These are phyloP conservation scores for Cheilosia grossa DNA, from an alignment of 2,888 invertebrate species.

Conservation along the genomic window DNA sequence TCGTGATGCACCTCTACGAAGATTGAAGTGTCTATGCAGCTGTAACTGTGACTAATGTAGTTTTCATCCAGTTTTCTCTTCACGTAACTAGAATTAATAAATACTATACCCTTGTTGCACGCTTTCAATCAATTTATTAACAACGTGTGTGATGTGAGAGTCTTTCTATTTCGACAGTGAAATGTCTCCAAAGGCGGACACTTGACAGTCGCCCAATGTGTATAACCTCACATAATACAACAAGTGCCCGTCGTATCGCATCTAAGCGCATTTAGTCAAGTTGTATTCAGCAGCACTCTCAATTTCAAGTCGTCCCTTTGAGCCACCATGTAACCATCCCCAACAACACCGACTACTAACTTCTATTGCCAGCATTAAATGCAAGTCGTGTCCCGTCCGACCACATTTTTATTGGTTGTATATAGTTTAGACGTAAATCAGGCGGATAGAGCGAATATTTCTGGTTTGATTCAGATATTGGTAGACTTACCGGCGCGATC, in stretches of 20 bases:
- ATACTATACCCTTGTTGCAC: neutral
- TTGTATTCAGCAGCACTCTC: too few species aligned
- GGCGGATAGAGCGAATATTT: constrained; percentile 79
- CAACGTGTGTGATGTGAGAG: neutral
- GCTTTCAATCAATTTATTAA: constrained; percentile 33
- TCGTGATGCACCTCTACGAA: neutral
- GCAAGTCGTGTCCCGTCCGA: neutral
- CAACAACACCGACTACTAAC: neutral
- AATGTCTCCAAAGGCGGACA: neutral
- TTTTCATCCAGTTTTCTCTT: constrained; percentile 25
- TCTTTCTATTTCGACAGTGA: neutral
- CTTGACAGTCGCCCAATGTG: neutral
- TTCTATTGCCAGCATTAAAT: neutral
- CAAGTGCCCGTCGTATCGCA: too few species aligned
- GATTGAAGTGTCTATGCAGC: neutral
- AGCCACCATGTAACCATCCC: neutral
- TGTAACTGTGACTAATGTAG: neutral
- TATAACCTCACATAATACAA: too few species aligned
- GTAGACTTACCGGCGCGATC: constrained; percentile 80
- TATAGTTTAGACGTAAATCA: constrained; percentile 55
- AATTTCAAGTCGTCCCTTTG: too few species aligned
- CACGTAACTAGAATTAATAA: constrained; percentile 25
- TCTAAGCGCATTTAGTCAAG: too few species aligned
- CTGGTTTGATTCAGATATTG: constrained; percentile 80
- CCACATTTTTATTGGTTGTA: constrained; percentile 7